Conservation (phyloP, 92 coral and sea anemone species). For the Paramuricea clavata region DNA sequence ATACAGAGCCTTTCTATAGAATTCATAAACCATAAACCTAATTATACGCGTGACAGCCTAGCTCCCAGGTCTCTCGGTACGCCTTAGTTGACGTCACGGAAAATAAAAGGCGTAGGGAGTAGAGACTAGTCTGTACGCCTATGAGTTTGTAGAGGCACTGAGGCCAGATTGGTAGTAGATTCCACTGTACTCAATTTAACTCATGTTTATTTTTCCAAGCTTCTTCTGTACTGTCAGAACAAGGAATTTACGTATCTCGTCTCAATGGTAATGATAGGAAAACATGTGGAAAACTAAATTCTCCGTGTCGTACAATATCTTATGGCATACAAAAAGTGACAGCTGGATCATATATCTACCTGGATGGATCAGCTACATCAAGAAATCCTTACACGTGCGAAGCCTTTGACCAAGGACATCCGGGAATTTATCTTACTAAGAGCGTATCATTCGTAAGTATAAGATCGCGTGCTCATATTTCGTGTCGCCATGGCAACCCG, state of each 20-base stretch:
- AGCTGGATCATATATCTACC: not conserved
- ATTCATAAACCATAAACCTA: too few species aligned
- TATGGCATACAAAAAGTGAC: constrained; percentile 18
- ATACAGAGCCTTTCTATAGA: too few species aligned
- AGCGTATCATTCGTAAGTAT: constrained; percentile 32
- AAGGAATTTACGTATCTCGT: constrained; percentile 38
- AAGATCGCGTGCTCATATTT: constrained; percentile 27
- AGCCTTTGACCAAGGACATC: constrained; percentile 22
- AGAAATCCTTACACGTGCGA: constrained; percentile 27
- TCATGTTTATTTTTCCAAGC: not conserved
- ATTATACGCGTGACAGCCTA: too few species aligned
- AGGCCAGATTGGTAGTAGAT: too few species aligned
- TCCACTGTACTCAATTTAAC: too few species aligned
- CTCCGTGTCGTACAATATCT: constrained; percentile 44
- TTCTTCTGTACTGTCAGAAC: not conserved
- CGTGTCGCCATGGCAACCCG: constrained; percentile 9
- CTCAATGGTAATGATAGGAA: constrained; percentile 23
- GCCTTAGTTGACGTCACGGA: too few species aligned
- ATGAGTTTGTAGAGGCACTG: too few species aligned
- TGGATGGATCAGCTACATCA: constrained; percentile 35
- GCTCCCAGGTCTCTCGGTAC: too few species aligned
- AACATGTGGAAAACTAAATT: constrained; percentile 27
- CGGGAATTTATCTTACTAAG: constrained; percentile 38
- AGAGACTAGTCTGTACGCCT: too few species aligned
- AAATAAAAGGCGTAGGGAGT: too few species aligned